Percentiles rank a stretch among this genome's conserved stretches.
phyloP scores from a whole-genome alignment of 2,797 vertebrate species.

The Halcyon badia region DNA sequence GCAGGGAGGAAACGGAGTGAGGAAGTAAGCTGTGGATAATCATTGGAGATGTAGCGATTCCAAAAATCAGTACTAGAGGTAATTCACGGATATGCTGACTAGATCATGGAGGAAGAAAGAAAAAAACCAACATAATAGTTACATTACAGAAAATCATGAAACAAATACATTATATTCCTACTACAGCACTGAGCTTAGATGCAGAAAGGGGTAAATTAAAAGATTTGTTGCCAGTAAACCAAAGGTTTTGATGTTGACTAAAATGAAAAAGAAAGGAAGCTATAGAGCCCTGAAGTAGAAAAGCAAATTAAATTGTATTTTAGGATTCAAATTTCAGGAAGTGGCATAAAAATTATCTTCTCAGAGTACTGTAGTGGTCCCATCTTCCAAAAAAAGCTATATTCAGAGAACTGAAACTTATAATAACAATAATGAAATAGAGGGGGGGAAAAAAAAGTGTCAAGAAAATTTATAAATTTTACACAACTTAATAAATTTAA shows the following conservation, averaged over 20 bases:
- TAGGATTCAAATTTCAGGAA: background rate
- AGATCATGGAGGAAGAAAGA: background rate
- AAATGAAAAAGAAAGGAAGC: background rate
- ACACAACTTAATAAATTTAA: background rate
- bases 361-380: background rate
- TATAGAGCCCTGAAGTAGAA: background rate
- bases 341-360: background rate
- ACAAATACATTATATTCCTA: background rate
- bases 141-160: background rate
- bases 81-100: conserved; percentile 91
- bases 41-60: conserved; percentile 95
- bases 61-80: conserved; percentile 93
- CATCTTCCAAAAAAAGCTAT: background rate
- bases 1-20: conserved; percentile 93
- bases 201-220: background rate
- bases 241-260: background rate
- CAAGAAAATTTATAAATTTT: background rate
- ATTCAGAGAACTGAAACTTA: background rate
- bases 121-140: background rate
- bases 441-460: background rate
- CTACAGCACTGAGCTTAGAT: background rate
- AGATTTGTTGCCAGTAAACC: background rate
- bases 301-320: background rate
- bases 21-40: conserved; percentile 93
- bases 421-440: background rate